Evolutionary conservation across 2,113 vertebrate genomes (phyloP), one percentile per base, ranked within the genome.

Genomic region (Saccopteryx leptura): DNA sequence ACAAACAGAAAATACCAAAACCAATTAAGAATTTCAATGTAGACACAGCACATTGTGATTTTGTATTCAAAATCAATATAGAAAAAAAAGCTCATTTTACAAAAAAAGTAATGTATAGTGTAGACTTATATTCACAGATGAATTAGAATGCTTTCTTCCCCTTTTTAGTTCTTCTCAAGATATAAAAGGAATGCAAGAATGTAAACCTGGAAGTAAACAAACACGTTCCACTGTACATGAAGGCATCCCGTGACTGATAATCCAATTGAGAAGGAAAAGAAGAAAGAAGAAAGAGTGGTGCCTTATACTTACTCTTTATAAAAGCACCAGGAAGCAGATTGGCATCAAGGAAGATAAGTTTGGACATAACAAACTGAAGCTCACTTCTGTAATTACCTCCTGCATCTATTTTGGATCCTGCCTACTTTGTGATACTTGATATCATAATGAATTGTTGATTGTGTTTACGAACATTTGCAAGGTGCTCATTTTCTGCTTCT

Each of bases 371-470:
- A 89, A 95, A 87, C 94, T 71, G 90, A 94, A 97, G 97, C 81
- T 97, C 97, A 78, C 86, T 90, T 87, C 90, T 95, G 31, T 95
- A 98, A 98, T 98, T 98, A 97, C 95, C 97, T 96, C 94, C 69
- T 31, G 46, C 7, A 46, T 60, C 78, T 96, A 52, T 65, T 96
- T 97, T 94, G 94, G 74, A 89, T 94, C 23, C 63, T 91, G 79
- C 26, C n/a, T 91, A 7, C 74, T 86, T 71, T 96, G 72, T 94
- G 98, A 97, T 97, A 98, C 68, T 97, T 96, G 91, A 92, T 98
- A 94, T 90, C 94, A 96, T 97, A 98, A 98, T 98, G 96, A 98
- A 97, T 94, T 97, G 97, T 88, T 96, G 94, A 97, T 96, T 93
- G 93, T 97, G 95, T 94, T 33, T 79, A 96, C 74, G 60, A 90